Evolutionary conservation across 2,797 vertebrate species (phyloP).

Genomic region (Gambusia yucatana): DNA sequence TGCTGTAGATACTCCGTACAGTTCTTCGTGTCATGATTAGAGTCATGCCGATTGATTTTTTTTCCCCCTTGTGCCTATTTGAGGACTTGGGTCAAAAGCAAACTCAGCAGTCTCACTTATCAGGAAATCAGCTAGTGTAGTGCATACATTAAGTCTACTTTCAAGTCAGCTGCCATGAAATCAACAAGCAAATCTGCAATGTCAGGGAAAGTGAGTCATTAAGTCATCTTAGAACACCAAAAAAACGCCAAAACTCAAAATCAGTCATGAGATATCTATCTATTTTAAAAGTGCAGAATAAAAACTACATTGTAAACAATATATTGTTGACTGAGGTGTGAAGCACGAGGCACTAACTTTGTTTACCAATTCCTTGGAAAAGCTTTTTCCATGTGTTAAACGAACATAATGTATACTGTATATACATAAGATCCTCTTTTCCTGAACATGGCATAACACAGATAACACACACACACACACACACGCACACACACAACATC

Average conservation of each 20-base stretch:
- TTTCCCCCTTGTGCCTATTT: not conserved
- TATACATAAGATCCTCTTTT: not conserved
- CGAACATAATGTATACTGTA: not conserved
- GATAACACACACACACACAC: not conserved
- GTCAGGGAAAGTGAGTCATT: not conserved
- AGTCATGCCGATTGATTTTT: not conserved
- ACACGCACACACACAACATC: not conserved
- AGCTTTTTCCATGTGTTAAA: not conserved
- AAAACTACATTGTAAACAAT: not conserved
- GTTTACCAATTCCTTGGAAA: not conserved
- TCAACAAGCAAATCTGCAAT: not conserved
- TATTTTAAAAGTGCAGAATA: not conserved
- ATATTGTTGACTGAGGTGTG: not conserved
- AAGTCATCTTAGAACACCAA: not conserved
- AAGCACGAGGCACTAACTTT: not conserved
- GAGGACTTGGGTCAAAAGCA: not conserved
- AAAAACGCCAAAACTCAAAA: not conserved
- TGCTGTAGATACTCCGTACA: not conserved
- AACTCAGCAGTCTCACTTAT: constrained; percentile 15
- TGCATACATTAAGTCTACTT: not conserved
- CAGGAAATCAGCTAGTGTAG: not conserved
- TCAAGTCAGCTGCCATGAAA: not conserved
- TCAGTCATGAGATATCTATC: not conserved
- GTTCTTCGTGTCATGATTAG: constrained; percentile 42
- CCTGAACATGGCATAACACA: constrained; percentile 25